A percentile compares a stretch with the other conserved stretches of the same genome.
Conservation (phyloP, 53 echinoderm and acorn worm species). For the Actinopyga echinites region DNA sequence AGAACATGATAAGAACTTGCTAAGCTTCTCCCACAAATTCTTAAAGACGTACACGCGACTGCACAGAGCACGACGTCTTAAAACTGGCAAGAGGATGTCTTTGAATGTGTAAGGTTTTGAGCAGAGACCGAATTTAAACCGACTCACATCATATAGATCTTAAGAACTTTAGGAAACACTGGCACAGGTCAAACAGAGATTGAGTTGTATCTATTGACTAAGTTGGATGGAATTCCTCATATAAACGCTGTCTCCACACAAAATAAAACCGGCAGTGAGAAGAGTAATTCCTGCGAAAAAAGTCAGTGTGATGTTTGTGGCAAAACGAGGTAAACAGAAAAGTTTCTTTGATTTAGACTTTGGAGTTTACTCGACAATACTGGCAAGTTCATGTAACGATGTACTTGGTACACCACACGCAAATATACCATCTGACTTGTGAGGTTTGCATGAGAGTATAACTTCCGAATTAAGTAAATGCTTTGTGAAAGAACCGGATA, state of each 20-base stretch:
- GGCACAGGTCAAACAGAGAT: no score
- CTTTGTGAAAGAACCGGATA: no score
- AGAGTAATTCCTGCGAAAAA: background rate
- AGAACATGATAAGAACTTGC: no score
- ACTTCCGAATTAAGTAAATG: no score
- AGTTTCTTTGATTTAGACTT: background rate
- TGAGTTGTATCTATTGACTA: conserved; percentile 3
- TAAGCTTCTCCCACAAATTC: background rate
- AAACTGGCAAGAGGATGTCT: no score
- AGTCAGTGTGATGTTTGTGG: background rate
- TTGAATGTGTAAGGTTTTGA: no score
- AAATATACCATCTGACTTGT: background rate
- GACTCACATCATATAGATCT: no score
- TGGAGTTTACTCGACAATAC: background rate
- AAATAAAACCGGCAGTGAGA: background rate
- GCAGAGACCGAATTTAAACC: no score
- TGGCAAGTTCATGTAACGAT: conserved; percentile 14
- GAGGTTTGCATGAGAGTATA: no score
- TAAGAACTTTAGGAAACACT: no score
- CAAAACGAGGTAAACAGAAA: background rate
- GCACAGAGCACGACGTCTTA: background rate
- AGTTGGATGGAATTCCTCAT: conserved; percentile 4
- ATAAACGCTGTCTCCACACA: conserved; percentile 7
- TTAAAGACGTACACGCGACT: conserved; percentile 20
- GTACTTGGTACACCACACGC: background rate